These are phyloP conservation scores for Tragelaphus buxtoni DNA, from an alignment of 2,113 vertebrate species.

Conservation along the genomic window DNA sequence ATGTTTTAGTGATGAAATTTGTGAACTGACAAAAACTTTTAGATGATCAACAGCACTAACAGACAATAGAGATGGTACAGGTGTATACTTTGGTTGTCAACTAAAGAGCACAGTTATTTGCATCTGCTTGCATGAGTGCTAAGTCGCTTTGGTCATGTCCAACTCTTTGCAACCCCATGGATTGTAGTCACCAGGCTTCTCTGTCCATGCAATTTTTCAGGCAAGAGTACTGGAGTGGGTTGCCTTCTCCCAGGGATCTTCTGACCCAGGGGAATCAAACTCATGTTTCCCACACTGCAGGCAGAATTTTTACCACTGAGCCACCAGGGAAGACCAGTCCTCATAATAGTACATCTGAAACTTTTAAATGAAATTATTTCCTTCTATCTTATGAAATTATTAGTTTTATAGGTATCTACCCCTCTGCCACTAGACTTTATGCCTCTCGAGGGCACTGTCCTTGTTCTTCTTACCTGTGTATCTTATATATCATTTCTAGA, in stretches of 20 bases:
- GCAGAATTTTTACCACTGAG: neutral
- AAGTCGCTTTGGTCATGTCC: neutral
- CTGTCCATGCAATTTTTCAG: neutral
- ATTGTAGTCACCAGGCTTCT: neutral
- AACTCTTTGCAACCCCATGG: neutral
- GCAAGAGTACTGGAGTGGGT: neutral
- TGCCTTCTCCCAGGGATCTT: neutral
- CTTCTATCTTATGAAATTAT: neutral
- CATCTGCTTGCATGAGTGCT: neutral
- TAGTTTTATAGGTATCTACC: neutral
- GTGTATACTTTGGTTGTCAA: neutral
- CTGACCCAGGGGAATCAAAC: neutral
- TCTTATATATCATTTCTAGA: neutral
- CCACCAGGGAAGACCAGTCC: neutral
- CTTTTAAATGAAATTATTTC: neutral
- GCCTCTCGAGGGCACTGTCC: neutral
- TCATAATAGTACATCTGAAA: neutral
- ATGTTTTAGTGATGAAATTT: conserved; percentile 4
- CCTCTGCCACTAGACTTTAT: neutral
- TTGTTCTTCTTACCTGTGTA: neutral
- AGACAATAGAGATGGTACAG: neutral
- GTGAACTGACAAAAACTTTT: neutral
- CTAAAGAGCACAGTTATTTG: neutral
- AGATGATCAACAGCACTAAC: neutral
- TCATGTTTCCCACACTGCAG: neutral